Base-by-base conservation (phyloP, 1,140 invertebrate genomes). In the Matsumurasca onukii region DNA sequence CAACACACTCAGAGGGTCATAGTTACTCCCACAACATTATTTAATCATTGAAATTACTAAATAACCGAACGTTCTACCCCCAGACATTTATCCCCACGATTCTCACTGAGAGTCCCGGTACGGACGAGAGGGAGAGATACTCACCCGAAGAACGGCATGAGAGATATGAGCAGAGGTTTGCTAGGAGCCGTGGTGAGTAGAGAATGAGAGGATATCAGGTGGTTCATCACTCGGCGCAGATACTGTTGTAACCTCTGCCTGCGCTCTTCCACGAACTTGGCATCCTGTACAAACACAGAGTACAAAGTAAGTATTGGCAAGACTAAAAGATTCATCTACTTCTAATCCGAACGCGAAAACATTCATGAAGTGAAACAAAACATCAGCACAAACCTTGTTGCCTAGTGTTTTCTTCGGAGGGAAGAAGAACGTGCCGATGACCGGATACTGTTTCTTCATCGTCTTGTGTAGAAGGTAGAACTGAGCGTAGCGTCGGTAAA, bases 331-430 rank as follows among this genome's bases (percentile, higher is more conserved):
- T n/a, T n/a, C n/a, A n/a, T n/a, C n/a, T n/a, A n/a, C n/a, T n/a
- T n/a, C n/a, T n/a, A n/a, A n/a, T n/a, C n/a, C n/a, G n/a, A n/a
- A n/a, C n/a, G n/a, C n/a, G n/a, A n/a, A n/a, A n/a, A n/a, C n/a
- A n/a, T n/a, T n/a, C n/a, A n/a, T n/a, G n/a, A n/a, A 39, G 34
- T 17, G 34, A 39, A 39, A 5, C 5, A 39, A 39, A 39, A 52
- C 31, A 34, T 39, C 39, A 48, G 24, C 15, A 73, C 67, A 55
- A 81, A 95, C 92, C 83, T 93, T 93, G 81, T 94, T 95, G 52
- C 93, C 89, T 69, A 97, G 83, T 52, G 91, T 89, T 82, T 95
- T 96, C 78, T 97, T 97, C 31, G 93, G 93, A n/a, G 95, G 95
- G 81, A 97, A 97, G 76, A 94, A 90, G 80, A 94, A 94, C 29